Percentiles rank a stretch among this genome's conserved stretches.
Evolutionary conservation across 2,888 invertebrate species (phyloP).

Genomic region (Lingula anatina): DNA sequence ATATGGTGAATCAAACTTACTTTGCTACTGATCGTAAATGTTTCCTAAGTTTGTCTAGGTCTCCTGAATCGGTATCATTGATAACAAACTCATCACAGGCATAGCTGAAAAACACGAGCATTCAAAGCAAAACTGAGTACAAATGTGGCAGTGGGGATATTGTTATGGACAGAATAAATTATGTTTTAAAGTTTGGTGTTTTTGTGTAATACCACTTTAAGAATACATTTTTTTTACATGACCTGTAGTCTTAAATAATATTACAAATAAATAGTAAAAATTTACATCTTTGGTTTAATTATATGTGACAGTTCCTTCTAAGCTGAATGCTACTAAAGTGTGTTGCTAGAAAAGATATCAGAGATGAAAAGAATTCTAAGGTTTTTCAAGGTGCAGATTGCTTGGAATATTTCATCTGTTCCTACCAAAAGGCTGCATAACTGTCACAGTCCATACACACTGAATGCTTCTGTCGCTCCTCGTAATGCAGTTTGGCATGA

Average conservation of each 20-base stretch:
- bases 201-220: neutral
- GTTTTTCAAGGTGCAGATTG: no score
- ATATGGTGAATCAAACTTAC: no score
- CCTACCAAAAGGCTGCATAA: slow-evolving; percentile 73
- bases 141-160: no score
- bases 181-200: neutral
- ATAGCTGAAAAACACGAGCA: slow-evolving; percentile 64
- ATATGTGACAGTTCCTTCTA: no score
- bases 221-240: neutral
- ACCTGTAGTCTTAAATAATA: neutral
- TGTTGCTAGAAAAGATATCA: no score
- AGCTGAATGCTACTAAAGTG: no score
- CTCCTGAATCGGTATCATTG: slow-evolving; percentile 61
- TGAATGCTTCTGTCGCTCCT: slow-evolving; percentile 62
- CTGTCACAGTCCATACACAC: slow-evolving; percentile 73
- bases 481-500: slow-evolving; percentile 70
- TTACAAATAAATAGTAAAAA: neutral
- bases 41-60: slow-evolving; percentile 43
- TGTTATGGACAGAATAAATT: slow-evolving; percentile 8
- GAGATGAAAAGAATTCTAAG: no score
- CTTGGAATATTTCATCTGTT: no score
- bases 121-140: no score
- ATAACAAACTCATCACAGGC: slow-evolving; percentile 74
- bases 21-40: slow-evolving; percentile 34
- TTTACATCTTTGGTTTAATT: neutral